Evolutionary conservation across 2,797 vertebrate genomes (phyloP), one percentile per base, ranked within the genome.

Genomic region (Pristis pectinata): DNA sequence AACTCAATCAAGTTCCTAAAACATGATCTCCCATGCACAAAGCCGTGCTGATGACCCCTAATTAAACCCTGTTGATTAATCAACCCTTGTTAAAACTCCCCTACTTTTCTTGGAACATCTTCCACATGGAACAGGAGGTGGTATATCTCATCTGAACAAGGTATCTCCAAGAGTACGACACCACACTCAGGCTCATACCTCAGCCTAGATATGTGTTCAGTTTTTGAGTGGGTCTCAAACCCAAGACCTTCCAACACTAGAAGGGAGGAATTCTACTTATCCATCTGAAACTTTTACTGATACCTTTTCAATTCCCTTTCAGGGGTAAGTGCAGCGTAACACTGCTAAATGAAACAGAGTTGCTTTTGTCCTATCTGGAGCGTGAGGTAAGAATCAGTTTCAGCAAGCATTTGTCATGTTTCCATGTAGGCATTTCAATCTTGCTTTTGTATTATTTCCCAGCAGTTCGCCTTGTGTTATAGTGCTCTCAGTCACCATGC

Each of bases 311-410:
- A 95, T 94, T 96, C 30, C 96, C 94, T 97, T 97, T 95, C 96
- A 99, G 99, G 97, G 99, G 99, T 95, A 99, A 99, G 96, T 99
- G 99, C 97, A 99, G 99, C 0, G 99, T 99, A 96, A 99, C 99
- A 1, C 96, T 99, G 96, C 98, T 99, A 96, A 99, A 99, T 70
- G 99, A 99, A 97, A 99, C 99, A 0, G 99, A 99, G 97, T 98
- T 99, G 0, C 98, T 99, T 95, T 99, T 98, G 97, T 99, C 99
- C 0, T 99, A 99, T 97, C 97, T 99, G 97, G 99, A 99, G 95
- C 97, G 98, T 95, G 99, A 99, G 98, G 99, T 99, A 97, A 96
- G 61, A 80, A 3, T 94, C 53, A 94, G 95, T 94, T 92, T 70
- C 95, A 92, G 94, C 80, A 49, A 34, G 30, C 94, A 8, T 0